phyloP scores from a whole-genome alignment of 2,797 vertebrate genomes.

The Smutsia temminckii region DNA sequence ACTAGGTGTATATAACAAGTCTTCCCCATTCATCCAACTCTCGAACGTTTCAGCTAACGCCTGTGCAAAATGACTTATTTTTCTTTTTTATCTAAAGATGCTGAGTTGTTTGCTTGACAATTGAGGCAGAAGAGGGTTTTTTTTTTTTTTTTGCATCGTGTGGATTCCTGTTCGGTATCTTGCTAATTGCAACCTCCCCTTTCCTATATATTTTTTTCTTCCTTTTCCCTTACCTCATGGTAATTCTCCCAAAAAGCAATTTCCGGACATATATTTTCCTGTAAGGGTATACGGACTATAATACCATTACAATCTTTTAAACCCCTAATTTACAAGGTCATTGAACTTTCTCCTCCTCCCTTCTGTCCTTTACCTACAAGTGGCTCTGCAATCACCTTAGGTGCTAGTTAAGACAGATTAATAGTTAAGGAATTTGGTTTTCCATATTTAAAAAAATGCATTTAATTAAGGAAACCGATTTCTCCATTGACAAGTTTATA shows the following conservation, averaged over 20 bases:
- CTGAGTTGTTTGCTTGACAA: conserved; percentile 49
- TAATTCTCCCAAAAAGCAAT: conserved; percentile 63
- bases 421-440: conserved; percentile 31
- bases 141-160: background rate
- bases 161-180: background rate
- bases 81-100: conserved; percentile 38
- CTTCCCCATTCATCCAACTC: conserved; percentile 66
- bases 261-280: conserved; percentile 27
- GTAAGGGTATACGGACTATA: background rate
- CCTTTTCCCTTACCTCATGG: background rate
- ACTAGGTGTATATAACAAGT: conserved; percentile 79
- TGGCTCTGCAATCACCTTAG: background rate
- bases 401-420: conserved; percentile 7
- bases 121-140: background rate
- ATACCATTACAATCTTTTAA: background rate
- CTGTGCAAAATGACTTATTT: conserved; percentile 34
- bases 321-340: conserved; percentile 61
- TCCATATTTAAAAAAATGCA: background rate
- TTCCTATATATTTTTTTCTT: rapidly evolving
- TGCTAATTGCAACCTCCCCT: background rate
- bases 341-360: conserved; percentile 56
- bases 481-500: conserved; percentile 9
- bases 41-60: conserved; percentile 10
- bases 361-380: conserved; percentile 21
- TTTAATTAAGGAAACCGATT: conserved; percentile 18